These are phyloP conservation scores for Troides aeacus DNA, from an alignment of 2,888 invertebrate species.

Conservation along the genomic window DNA sequence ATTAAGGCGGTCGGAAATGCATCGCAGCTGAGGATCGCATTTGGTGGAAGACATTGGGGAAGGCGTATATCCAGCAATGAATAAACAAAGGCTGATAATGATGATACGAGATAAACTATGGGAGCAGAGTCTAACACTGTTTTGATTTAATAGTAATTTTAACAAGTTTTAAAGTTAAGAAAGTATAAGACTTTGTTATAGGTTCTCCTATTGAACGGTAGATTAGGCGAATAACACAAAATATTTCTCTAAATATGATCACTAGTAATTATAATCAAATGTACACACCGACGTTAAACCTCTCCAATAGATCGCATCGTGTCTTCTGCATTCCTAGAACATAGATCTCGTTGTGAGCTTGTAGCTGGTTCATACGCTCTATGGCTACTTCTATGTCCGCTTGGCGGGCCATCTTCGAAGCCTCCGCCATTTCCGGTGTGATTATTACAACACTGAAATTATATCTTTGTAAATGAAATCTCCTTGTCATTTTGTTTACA, in stretches of 20 bases:
- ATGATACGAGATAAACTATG: too few species aligned
- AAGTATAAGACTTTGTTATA: too few species aligned
- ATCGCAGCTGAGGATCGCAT: too few species aligned
- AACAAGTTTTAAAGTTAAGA: too few species aligned
- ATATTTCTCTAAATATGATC: background rate
- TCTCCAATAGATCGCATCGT: slow-evolving; percentile 53
- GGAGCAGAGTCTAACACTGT: too few species aligned
- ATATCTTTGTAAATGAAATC: background rate
- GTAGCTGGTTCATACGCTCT: slow-evolving; percentile 60
- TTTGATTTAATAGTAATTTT: too few species aligned
- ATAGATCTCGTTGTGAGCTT: slow-evolving; percentile 50
- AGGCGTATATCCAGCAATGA: too few species aligned
- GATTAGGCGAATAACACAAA: background rate
- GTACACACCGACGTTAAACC: slow-evolving; percentile 55
- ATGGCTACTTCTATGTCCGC: slow-evolving; percentile 49
- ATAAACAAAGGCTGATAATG: too few species aligned
- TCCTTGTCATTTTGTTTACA: too few species aligned
- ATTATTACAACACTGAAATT: slow-evolving; percentile 47
- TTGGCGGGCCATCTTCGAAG: slow-evolving; percentile 46
- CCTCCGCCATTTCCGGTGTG: slow-evolving; percentile 51
- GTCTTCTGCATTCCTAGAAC: slow-evolving; percentile 54
- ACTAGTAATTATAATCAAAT: background rate
- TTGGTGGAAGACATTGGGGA: too few species aligned
- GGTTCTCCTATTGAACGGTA: too few species aligned
- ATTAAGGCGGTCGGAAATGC: too few species aligned